Conservation (phyloP, 2,888 invertebrate species). For the Macaria liturata region DNA sequence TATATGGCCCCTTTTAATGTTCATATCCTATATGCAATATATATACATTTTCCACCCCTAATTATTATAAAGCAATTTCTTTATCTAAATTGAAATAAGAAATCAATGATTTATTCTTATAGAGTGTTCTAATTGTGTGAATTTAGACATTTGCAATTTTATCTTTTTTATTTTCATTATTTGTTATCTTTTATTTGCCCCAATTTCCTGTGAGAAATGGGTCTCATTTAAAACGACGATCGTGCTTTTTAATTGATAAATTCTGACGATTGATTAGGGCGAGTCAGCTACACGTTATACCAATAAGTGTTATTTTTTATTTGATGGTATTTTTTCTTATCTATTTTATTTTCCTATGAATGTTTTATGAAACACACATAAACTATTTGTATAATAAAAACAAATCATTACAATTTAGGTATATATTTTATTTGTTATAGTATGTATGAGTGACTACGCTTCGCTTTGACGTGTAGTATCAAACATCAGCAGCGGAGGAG, state of each 20-base stretch:
- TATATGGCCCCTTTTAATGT: constrained; percentile 4
- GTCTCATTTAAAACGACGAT: too few relatives aligned
- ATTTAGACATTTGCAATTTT: constrained; percentile 61
- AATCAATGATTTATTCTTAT: constrained; percentile 49
- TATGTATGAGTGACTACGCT: not conserved
- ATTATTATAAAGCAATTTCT: constrained; percentile 47
- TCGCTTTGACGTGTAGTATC: not conserved
- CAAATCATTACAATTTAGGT: too few relatives aligned
- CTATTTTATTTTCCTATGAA: too few relatives aligned
- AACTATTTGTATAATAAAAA: too few relatives aligned
- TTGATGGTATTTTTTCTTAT: too few relatives aligned
- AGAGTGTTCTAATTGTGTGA: constrained; percentile 63
- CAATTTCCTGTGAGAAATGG: constrained; percentile 59
- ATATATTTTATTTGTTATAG: not conserved
- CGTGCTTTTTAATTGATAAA: too few relatives aligned
- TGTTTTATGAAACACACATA: too few relatives aligned
- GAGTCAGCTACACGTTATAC: too few relatives aligned
- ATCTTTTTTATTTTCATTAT: constrained; percentile 57
- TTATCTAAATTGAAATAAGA: constrained; percentile 69
- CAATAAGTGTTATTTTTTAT: too few relatives aligned
- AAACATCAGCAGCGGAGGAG: constrained; percentile 42
- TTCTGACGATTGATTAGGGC: too few relatives aligned
- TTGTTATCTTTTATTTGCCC: constrained; percentile 37
- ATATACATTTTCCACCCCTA: constrained; percentile 30
- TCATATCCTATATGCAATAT: too few relatives aligned